phyloP scores from a whole-genome alignment of 2,888 invertebrate species.

The Periphyllus acericola region DNA sequence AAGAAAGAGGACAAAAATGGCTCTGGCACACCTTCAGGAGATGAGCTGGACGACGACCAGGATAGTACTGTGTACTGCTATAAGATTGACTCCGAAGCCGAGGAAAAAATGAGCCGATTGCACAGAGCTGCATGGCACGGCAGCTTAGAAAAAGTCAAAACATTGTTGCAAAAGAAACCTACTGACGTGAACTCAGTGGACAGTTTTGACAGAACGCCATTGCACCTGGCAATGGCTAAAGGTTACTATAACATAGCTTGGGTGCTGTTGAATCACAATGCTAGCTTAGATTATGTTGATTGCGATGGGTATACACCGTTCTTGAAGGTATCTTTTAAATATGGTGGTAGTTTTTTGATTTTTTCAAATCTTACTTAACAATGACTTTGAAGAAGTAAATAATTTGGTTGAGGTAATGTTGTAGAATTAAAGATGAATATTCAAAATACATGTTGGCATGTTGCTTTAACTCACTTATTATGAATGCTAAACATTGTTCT shows the following conservation, averaged over 20 bases:
- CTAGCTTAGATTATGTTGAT: conserved; percentile 65
- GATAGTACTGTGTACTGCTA: conserved; percentile 36
- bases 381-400: conserved; percentile 45
- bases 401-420: not conserved
- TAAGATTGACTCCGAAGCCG: conserved; percentile 65
- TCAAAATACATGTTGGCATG: not conserved
- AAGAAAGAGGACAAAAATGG: conserved; percentile 65
- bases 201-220: conserved; percentile 65
- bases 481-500: not conserved
- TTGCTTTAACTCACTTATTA: not conserved
- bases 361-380: not conserved
- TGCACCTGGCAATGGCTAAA: conserved; percentile 66
- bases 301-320: conserved; percentile 66
- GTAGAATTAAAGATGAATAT: not conserved
- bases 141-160: conserved; percentile 65
- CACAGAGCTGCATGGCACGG: conserved; percentile 66
- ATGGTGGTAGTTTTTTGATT: conserved; percentile 46
- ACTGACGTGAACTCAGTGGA: conserved; percentile 66
- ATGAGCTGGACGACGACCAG: conserved; percentile 61
- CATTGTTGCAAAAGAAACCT: conserved; percentile 65
- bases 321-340: conserved; percentile 65
- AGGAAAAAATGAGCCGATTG: conserved; percentile 65
- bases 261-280: conserved; percentile 66
- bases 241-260: conserved; percentile 66
- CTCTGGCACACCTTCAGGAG: conserved; percentile 64